Conservation (phyloP, 2,113 vertebrate species). For the Oreocharis arfaki region DNA sequence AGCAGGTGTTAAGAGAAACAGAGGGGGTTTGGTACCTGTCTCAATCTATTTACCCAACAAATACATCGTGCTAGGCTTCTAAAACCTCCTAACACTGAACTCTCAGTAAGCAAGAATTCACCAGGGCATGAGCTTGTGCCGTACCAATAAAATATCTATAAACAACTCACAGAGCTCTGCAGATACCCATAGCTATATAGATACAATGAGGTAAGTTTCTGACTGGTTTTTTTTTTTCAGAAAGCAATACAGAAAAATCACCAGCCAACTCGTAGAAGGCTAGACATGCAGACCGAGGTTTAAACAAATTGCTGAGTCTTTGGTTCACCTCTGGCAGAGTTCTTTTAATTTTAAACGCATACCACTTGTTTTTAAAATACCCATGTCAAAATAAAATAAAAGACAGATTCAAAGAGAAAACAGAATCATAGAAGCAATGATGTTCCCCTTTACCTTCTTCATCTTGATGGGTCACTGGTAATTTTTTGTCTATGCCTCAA, state of each 20-base stretch:
- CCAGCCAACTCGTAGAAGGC: neutral
- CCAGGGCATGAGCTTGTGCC: neutral
- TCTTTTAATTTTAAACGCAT: neutral
- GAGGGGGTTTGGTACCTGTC: neutral
- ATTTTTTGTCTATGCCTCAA: neutral
- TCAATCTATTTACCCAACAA: neutral
- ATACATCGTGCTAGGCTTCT: neutral
- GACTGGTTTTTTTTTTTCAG: neutral
- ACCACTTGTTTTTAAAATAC: neutral
- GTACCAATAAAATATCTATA: neutral
- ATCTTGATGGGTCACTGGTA: neutral
- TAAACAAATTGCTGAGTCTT: neutral
- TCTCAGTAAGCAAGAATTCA: neutral
- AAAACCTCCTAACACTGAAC: neutral
- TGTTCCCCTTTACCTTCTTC: neutral
- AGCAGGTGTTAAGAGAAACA: neutral
- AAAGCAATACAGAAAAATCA: neutral
- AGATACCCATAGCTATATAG: accelerated
- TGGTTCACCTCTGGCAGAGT: neutral
- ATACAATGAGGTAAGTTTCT: neutral
- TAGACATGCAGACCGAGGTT: neutral
- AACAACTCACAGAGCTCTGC: neutral
- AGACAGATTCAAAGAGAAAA: neutral
- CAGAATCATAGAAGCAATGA: neutral
- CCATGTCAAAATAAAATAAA: accelerated